Conservation (phyloP, 2,113 vertebrate genomes). For the Eulemur macaco region DNA sequence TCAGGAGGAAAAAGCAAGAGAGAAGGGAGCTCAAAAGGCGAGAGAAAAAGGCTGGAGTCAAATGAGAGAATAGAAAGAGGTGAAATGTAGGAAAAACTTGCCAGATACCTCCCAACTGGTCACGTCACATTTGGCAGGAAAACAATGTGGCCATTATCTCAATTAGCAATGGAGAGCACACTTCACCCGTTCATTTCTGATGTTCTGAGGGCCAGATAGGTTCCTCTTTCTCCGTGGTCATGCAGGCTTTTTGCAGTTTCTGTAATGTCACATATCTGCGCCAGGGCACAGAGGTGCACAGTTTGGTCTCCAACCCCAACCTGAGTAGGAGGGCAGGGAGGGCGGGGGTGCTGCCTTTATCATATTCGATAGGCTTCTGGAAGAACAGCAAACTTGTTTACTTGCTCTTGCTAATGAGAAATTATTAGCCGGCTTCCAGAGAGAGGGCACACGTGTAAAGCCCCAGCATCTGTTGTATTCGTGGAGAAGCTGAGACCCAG, state of each 20-base stretch:
- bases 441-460: background rate
- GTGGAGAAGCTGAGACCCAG: background rate
- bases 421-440: background rate
- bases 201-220: background rate
- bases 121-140: background rate
- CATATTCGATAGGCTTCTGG: background rate
- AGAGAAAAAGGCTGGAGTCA: background rate
- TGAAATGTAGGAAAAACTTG: background rate
- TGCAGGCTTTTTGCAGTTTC: background rate
- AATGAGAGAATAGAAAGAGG: background rate
- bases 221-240: background rate
- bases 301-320: background rate
- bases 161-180: background rate
- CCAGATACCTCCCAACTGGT: background rate
- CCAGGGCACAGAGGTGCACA: background rate
- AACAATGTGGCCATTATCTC: background rate
- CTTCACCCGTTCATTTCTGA: background rate
- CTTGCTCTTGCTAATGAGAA: conserved; percentile 8
- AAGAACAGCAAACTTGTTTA: background rate
- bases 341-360: background rate
- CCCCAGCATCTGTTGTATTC: background rate
- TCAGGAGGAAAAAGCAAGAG: background rate
- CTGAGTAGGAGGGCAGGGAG: background rate
- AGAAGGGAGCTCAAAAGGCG: conserved; percentile 38
- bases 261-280: background rate